Evolutionary conservation across 2,113 vertebrate genomes (phyloP).

Genomic region (Acanthisitta chloris): DNA sequence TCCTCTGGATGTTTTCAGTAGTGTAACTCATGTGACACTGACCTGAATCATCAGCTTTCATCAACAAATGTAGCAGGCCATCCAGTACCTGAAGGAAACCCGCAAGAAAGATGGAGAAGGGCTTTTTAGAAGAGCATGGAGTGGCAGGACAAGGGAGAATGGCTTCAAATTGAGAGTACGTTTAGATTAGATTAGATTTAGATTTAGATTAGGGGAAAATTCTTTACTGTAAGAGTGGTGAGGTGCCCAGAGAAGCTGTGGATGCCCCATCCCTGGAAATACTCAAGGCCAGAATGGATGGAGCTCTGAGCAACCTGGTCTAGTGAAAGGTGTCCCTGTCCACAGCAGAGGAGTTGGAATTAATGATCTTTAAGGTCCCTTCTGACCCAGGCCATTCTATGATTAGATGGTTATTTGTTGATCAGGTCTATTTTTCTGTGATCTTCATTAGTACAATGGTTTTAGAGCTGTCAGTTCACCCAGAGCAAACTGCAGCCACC

Average conservation of each 20-base stretch:
- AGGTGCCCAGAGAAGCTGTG: not conserved
- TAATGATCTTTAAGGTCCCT: not conserved
- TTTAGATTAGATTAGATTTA: not conserved
- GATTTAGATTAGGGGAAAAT: no score
- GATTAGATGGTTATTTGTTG: not conserved
- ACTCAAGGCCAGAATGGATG: not conserved
- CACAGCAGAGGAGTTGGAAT: not conserved
- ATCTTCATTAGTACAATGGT: not conserved
- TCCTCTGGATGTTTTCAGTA: not conserved
- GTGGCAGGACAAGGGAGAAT: no score
- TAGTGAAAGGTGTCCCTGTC: not conserved
- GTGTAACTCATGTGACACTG: not conserved
- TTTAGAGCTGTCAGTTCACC: not conserved
- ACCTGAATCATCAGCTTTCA: not conserved
- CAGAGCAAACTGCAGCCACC: not conserved
- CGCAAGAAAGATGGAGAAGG: no score
- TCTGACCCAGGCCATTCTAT: not conserved
- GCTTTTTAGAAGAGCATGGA: not conserved
- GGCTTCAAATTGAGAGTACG: not conserved
- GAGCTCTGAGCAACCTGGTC: not conserved
- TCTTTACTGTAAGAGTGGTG: not conserved
- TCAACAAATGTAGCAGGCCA: fast-evolving
- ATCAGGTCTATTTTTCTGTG: not conserved
- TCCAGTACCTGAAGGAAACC: not conserved
- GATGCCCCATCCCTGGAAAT: not conserved